Evolutionary conservation across 2,797 vertebrate genomes (phyloP).

Genomic region (Enteromius radiatus): DNA sequence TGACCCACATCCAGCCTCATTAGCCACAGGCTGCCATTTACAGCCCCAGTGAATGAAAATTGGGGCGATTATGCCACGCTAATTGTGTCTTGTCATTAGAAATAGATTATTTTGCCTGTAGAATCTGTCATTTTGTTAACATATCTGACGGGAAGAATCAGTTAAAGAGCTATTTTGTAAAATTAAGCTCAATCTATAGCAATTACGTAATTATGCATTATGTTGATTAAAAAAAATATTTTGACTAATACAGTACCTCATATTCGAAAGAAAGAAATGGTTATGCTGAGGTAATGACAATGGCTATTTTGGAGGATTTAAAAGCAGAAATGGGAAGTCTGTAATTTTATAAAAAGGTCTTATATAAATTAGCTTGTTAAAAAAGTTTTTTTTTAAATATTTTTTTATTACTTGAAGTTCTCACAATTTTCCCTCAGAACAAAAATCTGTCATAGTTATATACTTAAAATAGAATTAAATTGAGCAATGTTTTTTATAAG

Average conservation of each 20-base stretch:
- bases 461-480: background rate
- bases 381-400: background rate
- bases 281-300: background rate
- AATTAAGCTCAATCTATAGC: background rate
- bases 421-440: background rate
- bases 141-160: slow-evolving; percentile 27
- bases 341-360: background rate
- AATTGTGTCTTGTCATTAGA: slow-evolving; percentile 65
- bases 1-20: slow-evolving; percentile 74
- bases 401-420: background rate
- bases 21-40: slow-evolving; percentile 60
- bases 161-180: background rate
- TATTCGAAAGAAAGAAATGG: background rate
- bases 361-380: background rate
- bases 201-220: background rate
- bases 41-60: slow-evolving; percentile 59
- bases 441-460: background rate
- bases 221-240: background rate
- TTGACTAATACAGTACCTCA: background rate
- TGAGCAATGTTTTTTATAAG: background rate
- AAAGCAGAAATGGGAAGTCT: background rate
- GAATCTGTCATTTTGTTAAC: slow-evolving; percentile 24
- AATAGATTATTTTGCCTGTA: slow-evolving; percentile 52
- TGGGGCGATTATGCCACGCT: slow-evolving; percentile 65
- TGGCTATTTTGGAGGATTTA: background rate